Percentiles rank a stretch among this genome's conserved stretches.
These are phyloP conservation scores for Spialia ferax DNA, from an alignment of 2,888 invertebrate species.

Conservation along the genomic window DNA sequence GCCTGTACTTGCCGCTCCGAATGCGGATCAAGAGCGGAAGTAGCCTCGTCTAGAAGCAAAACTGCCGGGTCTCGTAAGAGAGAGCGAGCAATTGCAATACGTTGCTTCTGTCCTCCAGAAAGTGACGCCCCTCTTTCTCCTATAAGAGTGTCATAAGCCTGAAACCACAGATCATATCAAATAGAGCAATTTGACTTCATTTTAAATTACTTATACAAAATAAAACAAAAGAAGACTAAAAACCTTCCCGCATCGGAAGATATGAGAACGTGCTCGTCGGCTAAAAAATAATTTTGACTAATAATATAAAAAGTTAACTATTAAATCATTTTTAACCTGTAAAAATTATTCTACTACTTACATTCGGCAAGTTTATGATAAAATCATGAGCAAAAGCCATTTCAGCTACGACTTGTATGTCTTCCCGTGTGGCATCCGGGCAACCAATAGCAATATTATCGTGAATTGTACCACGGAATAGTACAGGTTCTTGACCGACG, in stretches of 20 bases:
- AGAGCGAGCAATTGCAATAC: constrained; percentile 94
- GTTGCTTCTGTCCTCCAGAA: constrained; percentile 94
- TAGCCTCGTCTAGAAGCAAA: constrained; percentile 92
- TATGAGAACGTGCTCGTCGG: too few species aligned
- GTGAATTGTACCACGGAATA: constrained; percentile 93
- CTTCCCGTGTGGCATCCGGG: constrained; percentile 88
- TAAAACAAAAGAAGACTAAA: too few species aligned
- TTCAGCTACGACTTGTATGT: constrained; percentile 90
- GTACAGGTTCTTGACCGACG: constrained; percentile 95
- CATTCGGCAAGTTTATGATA: constrained; percentile 89
- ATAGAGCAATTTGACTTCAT: too few species aligned
- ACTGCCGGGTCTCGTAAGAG: constrained; percentile 92
- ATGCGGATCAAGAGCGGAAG: constrained; percentile 93
- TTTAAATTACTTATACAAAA: too few species aligned
- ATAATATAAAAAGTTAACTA: too few species aligned
- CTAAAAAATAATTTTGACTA: too few species aligned
- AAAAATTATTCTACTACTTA: too few species aligned
- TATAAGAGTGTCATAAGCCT: constrained; percentile 92
- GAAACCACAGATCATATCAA: constrained; percentile 29
- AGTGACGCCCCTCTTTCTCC: constrained; percentile 93
- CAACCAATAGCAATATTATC: constrained; percentile 91
- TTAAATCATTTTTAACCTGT: too few species aligned
- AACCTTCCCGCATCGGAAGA: too few species aligned
- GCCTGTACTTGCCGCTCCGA: constrained; percentile 93
- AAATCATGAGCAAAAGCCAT: constrained; percentile 93